Evolutionary conservation across 1,140 invertebrate species (phyloP), one percentile per base, ranked within the genome.

Genomic region (Neoseiulus cucumeris): DNA sequence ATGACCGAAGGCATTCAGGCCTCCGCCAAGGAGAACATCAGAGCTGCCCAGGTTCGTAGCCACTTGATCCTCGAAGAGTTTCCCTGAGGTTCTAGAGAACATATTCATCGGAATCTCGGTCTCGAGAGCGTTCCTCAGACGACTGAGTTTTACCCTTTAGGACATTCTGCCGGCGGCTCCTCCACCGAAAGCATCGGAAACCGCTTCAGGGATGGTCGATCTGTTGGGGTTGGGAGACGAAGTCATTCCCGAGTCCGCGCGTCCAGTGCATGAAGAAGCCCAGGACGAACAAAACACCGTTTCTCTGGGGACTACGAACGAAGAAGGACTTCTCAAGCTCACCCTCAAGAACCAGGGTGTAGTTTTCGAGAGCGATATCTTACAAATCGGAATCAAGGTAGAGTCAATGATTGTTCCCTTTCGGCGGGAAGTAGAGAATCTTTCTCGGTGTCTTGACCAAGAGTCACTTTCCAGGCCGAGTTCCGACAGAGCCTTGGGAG

Each of bases 311-410:
- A 59, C 75, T 17, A 59, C 51, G 4, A 59, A 82, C 87, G 55
- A 90, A 89, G 72, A 91, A 90, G 80, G 83, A 73, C 72, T n/a
- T 75, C 74, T 42, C 73, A 89, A 86, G 75, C 95, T 97, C 76
- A 82, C 95, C 64, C 93, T 90, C 75, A 97, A 96, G 79, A 92
- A 91, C 73, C 93, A 92, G 77, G 94, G 93, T 42, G 89, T 97
- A 28, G 80, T 98, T 12, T 98, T 92, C 79, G 94, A 98, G 79
- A 97, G 93, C 78, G 91, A 97, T 72, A 79, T 95, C 64, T 85
- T 98, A 67, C 94, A 98, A 81, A 94, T 98, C 71, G 93, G 93
- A 64, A 89, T 96, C 0, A 98, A 98, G 51, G 51, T 59, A 17
- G 22, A 20, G 17, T 39, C 33, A 39, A 39, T 39, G 33, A 39